phyloP scores from a whole-genome alignment of 2,797 vertebrate genomes.

The Pangasius larnaudii region DNA sequence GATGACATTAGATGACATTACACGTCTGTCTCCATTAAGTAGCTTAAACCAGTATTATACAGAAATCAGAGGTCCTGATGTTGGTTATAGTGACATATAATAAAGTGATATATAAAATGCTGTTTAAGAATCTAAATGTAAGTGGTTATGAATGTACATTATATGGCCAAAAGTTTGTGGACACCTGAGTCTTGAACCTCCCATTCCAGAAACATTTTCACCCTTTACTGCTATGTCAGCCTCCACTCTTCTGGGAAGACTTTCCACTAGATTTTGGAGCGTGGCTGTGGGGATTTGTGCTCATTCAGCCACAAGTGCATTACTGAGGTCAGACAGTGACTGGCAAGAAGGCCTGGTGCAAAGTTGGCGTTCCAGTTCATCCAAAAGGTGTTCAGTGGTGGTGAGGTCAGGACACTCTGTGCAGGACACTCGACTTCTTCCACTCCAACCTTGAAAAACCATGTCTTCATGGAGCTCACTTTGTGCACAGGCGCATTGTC shows the following conservation, averaged over 20 bases:
- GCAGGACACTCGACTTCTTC: neutral
- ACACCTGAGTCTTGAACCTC: neutral
- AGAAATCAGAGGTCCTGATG: neutral
- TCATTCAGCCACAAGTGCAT: neutral
- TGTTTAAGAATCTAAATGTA: neutral
- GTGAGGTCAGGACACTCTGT: neutral
- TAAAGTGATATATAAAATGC: neutral
- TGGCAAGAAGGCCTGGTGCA: too few species aligned
- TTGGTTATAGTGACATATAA: neutral
- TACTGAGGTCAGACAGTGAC: neutral
- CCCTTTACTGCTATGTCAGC: neutral
- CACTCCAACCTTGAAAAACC: neutral
- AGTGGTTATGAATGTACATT: neutral
- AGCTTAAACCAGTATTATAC: neutral
- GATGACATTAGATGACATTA: neutral
- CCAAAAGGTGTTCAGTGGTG: neutral
- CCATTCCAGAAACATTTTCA: neutral
- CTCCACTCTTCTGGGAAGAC: neutral
- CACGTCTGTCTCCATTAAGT: neutral
- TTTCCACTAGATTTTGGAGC: neutral
- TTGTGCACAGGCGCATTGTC: neutral
- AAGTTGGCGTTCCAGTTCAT: too few species aligned
- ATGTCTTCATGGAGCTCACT: neutral
- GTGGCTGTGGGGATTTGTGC: neutral
- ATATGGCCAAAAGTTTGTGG: neutral